These are phyloP conservation scores for Limnothrissa miodon DNA, from an alignment of 2,113 vertebrate species.

Conservation along the genomic window DNA sequence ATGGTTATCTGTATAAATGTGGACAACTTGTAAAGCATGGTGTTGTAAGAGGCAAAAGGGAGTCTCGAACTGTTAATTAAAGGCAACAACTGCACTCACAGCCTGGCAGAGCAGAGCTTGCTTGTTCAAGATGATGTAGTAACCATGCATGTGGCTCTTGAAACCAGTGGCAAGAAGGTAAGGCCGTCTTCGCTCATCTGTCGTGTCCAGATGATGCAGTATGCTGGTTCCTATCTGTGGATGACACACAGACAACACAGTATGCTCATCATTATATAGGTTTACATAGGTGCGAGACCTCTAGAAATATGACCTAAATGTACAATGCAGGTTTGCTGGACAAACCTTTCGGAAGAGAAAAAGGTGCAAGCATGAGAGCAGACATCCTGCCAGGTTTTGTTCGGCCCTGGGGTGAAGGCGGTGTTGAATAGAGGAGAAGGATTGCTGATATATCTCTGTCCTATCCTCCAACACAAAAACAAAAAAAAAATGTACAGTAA, in stretches of 20 bases:
- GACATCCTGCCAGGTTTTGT: no score
- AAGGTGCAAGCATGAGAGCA: no score
- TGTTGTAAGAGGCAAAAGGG: neutral
- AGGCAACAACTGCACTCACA: neutral
- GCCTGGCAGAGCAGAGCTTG: neutral
- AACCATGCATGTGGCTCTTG: neutral
- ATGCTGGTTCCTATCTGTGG: neutral
- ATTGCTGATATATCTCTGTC: no score
- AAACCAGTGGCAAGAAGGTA: neutral
- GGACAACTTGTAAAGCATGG: neutral
- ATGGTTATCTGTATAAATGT: neutral
- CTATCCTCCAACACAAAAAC: no score
- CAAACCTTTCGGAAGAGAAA: no score
- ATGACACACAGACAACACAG: slow-evolving; percentile 10
- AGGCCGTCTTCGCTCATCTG: neutral
- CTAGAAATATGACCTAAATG: no score
- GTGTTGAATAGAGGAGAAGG: no score
- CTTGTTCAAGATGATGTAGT: neutral
- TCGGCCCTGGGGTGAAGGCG: no score
- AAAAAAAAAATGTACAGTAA: no score
- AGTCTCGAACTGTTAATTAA: neutral
- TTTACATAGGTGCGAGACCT: no score
- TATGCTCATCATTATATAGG: no score
- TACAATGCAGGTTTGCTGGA: no score
- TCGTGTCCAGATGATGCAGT: neutral